phyloP scores from a whole-genome alignment of 2,113 vertebrate species.

The Eleginops maclovinus region DNA sequence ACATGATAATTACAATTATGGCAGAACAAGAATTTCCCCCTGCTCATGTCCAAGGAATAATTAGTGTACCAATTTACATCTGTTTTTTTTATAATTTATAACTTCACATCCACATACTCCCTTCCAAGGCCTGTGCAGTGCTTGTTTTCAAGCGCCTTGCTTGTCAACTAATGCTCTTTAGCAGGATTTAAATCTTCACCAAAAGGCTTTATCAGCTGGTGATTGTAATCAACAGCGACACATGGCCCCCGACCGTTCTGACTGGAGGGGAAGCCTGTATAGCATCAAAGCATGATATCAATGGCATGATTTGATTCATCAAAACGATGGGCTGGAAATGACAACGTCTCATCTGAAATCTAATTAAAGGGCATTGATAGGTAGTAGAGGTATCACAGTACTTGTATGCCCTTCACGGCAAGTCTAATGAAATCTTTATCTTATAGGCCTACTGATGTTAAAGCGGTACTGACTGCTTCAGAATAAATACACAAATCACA shows the following conservation, averaged over 20 bases:
- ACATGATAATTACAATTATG: neutral
- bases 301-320: slow-evolving; percentile 74
- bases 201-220: slow-evolving; percentile 80
- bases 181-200: slow-evolving; percentile 80
- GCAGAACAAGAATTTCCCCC: neutral
- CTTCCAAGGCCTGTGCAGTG: slow-evolving; percentile 43
- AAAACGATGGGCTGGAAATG: slow-evolving; percentile 68
- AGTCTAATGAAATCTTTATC: slow-evolving; percentile 53
- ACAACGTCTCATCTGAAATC: slow-evolving; percentile 69
- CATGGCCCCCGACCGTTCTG: slow-evolving; percentile 68
- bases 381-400: slow-evolving; percentile 29
- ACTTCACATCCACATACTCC: slow-evolving; percentile 30
- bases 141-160: slow-evolving; percentile 67
- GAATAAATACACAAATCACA: slow-evolving; percentile 33
- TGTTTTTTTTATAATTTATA: slow-evolving; percentile 41
- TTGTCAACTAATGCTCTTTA: slow-evolving; percentile 84
- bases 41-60: neutral
- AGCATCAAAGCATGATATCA: slow-evolving; percentile 63
- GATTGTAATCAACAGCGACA: slow-evolving; percentile 83
- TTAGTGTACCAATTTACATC: slow-evolving; percentile 16
- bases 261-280: slow-evolving; percentile 52
- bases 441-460: slow-evolving; percentile 42
- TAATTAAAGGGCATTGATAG: slow-evolving; percentile 65
- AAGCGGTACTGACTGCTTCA: slow-evolving; percentile 14
- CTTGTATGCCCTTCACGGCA: slow-evolving; percentile 53